Evolutionary conservation across 2,797 vertebrate species (phyloP).

Genomic region (Cottoperca gobio): DNA sequence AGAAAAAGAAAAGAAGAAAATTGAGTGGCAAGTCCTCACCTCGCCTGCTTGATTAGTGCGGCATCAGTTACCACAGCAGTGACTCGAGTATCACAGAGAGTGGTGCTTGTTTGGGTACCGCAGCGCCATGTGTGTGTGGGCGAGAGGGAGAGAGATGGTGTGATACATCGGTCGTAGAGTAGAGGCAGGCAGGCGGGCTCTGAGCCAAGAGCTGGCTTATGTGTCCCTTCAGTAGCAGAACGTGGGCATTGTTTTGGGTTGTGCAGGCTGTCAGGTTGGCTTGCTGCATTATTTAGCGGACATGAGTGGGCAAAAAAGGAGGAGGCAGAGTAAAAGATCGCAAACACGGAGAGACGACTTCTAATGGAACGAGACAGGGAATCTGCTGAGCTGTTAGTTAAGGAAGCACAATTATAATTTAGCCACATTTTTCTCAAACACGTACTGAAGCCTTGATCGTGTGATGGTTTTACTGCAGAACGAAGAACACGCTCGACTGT

Average conservation of each 20-base stretch:
- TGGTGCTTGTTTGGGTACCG: constrained; percentile 19
- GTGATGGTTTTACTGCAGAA: neutral
- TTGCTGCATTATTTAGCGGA: constrained; percentile 76
- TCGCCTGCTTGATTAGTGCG: neutral
- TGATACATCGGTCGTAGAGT: constrained; percentile 9
- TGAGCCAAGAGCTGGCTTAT: constrained; percentile 49
- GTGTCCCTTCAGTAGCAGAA: constrained; percentile 54
- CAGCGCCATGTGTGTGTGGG: constrained; percentile 19
- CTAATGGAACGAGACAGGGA: neutral
- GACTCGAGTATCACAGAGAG: constrained; percentile 32
- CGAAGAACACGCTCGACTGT: neutral
- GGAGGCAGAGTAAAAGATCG: constrained; percentile 17
- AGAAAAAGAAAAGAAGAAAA: neutral
- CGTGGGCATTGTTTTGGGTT: constrained; percentile 68
- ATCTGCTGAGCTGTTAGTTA: constrained; percentile 18
- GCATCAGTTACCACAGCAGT: constrained; percentile 25
- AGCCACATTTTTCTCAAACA: neutral
- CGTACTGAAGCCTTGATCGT: neutral
- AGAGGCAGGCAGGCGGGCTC: constrained; percentile 48
- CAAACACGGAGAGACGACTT: neutral
- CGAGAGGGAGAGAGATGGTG: constrained; percentile 21
- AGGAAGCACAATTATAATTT: constrained; percentile 9
- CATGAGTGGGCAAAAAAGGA: constrained; percentile 56
- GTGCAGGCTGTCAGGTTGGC: constrained; percentile 57
- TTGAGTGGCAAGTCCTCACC: neutral